Percentiles rank a stretch among this genome's conserved stretches.
Evolutionary conservation across 2,797 vertebrate species (phyloP).

Genomic region (Catamblyrhynchus diadema): DNA sequence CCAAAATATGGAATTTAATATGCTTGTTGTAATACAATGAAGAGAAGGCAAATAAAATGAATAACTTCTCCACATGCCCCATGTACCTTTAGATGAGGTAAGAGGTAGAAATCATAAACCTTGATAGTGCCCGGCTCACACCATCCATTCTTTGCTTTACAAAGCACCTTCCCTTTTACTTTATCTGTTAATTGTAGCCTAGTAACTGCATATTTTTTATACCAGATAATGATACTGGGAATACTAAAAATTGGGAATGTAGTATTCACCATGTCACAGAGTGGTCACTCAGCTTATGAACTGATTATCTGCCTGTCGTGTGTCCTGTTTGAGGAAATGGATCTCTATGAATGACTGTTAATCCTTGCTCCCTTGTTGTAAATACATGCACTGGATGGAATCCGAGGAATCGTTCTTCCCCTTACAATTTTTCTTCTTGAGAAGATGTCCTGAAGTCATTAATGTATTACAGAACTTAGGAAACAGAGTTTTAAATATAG

Average conservation of each 20-base stretch:
- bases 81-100: not conserved
- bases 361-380: not conserved
- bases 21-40: not conserved
- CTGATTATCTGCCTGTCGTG: rapidly evolving
- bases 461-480: not conserved
- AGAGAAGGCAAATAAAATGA: not conserved
- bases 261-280: rapidly evolving
- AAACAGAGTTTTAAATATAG: not conserved
- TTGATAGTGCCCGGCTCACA: not conserved
- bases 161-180: not conserved
- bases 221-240: not conserved
- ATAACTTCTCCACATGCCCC: not conserved
- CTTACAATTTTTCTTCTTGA: not conserved
- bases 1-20: not conserved
- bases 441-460: not conserved
- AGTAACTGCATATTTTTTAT: not conserved
- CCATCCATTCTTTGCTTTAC: not conserved
- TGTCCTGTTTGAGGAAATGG: not conserved
- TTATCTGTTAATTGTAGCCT: not conserved
- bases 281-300: not conserved
- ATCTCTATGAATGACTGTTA: not conserved
- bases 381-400: not conserved
- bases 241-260: not conserved
- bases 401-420: not conserved
- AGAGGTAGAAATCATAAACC: not conserved